Percentiles rank a stretch among this genome's conserved stretches.
Evolutionary conservation across 2,797 vertebrate genomes (phyloP).

Genomic region (Fundulus diaphanus): DNA sequence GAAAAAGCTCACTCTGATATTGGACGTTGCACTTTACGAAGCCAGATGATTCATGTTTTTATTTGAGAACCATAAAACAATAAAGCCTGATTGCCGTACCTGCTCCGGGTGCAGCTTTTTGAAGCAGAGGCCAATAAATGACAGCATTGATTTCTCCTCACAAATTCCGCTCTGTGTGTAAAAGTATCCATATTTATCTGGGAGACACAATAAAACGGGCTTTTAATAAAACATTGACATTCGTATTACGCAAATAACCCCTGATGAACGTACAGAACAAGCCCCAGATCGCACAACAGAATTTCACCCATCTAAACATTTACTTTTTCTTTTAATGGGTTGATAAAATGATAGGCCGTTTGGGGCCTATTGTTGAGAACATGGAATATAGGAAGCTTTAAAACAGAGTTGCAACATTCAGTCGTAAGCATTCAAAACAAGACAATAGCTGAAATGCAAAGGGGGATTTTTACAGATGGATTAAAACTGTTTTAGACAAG

Average conservation of each 20-base stretch:
- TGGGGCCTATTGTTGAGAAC: neutral
- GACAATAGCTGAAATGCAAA: neutral
- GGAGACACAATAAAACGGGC: slow-evolving; percentile 25
- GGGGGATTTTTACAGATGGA: neutral
- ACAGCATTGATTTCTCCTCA: slow-evolving; percentile 70
- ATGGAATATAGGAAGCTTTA: too few relatives aligned
- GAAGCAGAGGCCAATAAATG: slow-evolving; percentile 74
- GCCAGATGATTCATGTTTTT: slow-evolving; percentile 79
- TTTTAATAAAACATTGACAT: slow-evolving; percentile 56
- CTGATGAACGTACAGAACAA: neutral
- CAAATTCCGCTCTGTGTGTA: slow-evolving; percentile 57
- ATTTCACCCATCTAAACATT: neutral
- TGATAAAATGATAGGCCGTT: neutral
- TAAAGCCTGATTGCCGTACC: slow-evolving; percentile 62
- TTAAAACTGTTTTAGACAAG: neutral
- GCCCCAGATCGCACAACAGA: neutral
- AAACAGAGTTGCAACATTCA: neutral
- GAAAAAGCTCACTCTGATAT: slow-evolving; percentile 70
- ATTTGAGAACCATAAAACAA: slow-evolving; percentile 81
- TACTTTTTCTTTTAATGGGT: slow-evolving; percentile 7
- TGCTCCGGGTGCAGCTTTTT: slow-evolving; percentile 49
- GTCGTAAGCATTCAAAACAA: neutral
- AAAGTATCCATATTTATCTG: slow-evolving; percentile 57
- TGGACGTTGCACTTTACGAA: slow-evolving; percentile 76
- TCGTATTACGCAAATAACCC: slow-evolving; percentile 54